These are phyloP conservation scores for Yponomeuta plumbellus DNA, from an alignment of 2,888 invertebrate species.

Conservation along the genomic window DNA sequence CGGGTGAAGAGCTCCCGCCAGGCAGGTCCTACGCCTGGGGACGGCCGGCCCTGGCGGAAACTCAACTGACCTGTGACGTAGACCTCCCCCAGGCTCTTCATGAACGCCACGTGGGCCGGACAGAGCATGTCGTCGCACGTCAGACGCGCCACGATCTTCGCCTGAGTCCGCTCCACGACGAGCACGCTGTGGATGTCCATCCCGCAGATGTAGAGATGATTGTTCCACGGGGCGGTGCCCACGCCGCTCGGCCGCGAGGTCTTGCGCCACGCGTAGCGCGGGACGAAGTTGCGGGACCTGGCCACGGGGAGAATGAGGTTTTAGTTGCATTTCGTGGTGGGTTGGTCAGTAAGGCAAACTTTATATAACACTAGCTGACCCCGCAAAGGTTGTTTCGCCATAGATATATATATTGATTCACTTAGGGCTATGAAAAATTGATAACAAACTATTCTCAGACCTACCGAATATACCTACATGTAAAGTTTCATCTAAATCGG, in stretches of 20 bases:
- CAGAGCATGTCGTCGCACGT: conserved; percentile 77
- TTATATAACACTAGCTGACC: too few species aligned
- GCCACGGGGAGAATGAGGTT: conserved; percentile 6
- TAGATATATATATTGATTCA: too few species aligned
- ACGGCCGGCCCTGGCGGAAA: too few species aligned
- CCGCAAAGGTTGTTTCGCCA: too few species aligned
- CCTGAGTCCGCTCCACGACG: conserved; percentile 63
- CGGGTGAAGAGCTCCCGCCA: too few species aligned
- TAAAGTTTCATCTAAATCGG: too few species aligned
- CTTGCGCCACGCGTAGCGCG: conserved; percentile 74
- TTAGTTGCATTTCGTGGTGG: too few species aligned
- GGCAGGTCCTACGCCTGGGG: too few species aligned
- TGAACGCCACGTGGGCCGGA: conserved; percentile 78
- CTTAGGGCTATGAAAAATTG: too few species aligned
- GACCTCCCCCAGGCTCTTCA: conserved; percentile 72
- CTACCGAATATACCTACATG: too few species aligned
- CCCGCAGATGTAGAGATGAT: conserved; percentile 78
- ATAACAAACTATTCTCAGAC: too few species aligned
- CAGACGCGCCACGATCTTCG: conserved; percentile 71
- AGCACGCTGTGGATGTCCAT: conserved; percentile 80
- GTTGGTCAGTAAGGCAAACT: too few species aligned
- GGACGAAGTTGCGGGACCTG: conserved; percentile 71
- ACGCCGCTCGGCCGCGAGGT: conserved; percentile 82
- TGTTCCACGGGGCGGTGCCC: conserved; percentile 79
- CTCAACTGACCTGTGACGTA: conserved; percentile 73